These are phyloP conservation scores for Rhynchonycteris naso DNA, from an alignment of 2,797 vertebrate genomes.

Conservation along the genomic window DNA sequence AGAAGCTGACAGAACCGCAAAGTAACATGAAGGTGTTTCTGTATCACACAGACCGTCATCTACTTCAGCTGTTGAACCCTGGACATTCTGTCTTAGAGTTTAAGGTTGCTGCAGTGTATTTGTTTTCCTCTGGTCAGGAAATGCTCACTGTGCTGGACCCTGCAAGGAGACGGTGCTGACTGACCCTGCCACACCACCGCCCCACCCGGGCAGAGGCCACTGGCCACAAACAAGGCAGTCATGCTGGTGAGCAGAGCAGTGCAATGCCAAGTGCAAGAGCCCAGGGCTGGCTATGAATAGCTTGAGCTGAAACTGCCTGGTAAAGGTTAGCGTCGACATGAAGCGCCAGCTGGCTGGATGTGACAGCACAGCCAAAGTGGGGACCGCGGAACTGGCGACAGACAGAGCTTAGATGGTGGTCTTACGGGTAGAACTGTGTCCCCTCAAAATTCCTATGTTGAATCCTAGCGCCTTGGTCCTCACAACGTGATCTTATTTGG, in stretches of 20 bases:
- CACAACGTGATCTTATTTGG: not conserved
- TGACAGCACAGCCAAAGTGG: not conserved
- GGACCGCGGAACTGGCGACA: not conserved
- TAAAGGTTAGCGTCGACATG: not conserved
- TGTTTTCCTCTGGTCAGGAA: not conserved
- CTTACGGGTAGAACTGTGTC: not conserved
- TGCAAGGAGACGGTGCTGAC: not conserved
- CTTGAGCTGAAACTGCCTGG: not conserved
- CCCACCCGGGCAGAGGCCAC: not conserved
- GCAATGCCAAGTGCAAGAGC: not conserved
- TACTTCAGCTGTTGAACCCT: not conserved
- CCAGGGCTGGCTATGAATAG: constrained; percentile 1
- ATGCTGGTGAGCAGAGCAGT: not conserved
- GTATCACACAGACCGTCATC: not conserved
- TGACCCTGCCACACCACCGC: accelerated
- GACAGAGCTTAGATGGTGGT: not conserved
- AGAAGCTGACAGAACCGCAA: too few species aligned
- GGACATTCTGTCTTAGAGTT: not conserved
- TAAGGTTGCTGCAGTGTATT: too few species aligned
- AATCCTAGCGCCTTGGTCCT: not conserved
- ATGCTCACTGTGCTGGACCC: not conserved
- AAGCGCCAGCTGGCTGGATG: not conserved
- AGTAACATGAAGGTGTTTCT: not conserved
- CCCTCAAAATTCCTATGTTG: not conserved
- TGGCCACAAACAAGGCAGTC: not conserved